These are phyloP conservation scores for Pygathrix nemaeus DNA, from an alignment of 2,113 vertebrate species.

Conservation along the genomic window DNA sequence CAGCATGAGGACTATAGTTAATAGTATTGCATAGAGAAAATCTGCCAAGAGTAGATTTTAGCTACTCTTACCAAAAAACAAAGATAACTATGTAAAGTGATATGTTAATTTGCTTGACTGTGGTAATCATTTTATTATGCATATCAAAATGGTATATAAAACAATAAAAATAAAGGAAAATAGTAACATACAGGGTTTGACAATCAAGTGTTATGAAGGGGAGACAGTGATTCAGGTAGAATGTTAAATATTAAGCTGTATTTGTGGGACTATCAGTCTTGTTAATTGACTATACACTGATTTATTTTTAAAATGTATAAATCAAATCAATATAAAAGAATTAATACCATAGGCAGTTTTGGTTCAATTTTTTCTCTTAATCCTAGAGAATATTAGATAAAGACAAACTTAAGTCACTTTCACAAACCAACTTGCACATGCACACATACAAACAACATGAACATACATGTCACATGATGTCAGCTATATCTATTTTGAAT, in stretches of 20 bases:
- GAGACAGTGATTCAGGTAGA: background rate
- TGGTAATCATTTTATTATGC: background rate
- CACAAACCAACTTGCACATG: background rate
- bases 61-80: background rate
- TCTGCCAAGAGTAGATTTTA: background rate
- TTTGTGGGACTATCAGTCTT: background rate
- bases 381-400: background rate
- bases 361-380: background rate
- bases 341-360: background rate
- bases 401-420: background rate
- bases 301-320: background rate
- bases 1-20: background rate
- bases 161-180: background rate
- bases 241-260: background rate
- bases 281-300: background rate
- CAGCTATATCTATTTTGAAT: background rate
- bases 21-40: background rate
- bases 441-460: background rate
- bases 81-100: background rate
- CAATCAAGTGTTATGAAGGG: background rate
- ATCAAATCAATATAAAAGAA: background rate
- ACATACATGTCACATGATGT: background rate
- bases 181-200: background rate
- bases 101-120: background rate
- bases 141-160: no score